Percentiles rank a stretch among this genome's conserved stretches.
Evolutionary conservation across 2,888 invertebrate species (phyloP).

Genomic region (Norana najaformis): DNA sequence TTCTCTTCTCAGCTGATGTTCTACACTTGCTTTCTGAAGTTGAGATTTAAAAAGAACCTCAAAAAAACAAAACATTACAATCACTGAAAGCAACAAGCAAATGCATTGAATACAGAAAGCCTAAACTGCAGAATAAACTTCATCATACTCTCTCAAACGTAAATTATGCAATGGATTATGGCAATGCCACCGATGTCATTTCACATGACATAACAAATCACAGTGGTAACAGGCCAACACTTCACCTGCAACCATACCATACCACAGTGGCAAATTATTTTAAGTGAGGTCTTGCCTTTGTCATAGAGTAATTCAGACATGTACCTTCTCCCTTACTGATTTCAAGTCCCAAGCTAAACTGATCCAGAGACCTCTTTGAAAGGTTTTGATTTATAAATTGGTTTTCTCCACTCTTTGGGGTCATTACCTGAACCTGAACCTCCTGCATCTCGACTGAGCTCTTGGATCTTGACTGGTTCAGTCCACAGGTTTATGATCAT

Average conservation of each 20-base stretch:
- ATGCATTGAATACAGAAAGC: too few species aligned
- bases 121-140: too few species aligned
- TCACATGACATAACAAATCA: neutral
- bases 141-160: too few species aligned
- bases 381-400: too few species aligned
- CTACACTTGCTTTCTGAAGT: constrained; percentile 81
- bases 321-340: neutral
- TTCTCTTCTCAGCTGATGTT: constrained; percentile 92
- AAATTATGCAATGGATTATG: neutral
- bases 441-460: too few species aligned
- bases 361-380: too few species aligned
- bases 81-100: too few species aligned
- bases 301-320: neutral
- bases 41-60: constrained; percentile 76
- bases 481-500: too few species aligned
- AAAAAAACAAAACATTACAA: constrained; percentile 27
- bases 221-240: neutral
- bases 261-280: neutral
- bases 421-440: too few species aligned
- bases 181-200: neutral
- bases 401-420: too few species aligned
- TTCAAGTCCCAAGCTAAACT: too few species aligned
- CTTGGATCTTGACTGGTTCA: too few species aligned
- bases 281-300: neutral
- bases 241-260: neutral